Evolutionary conservation across 2,797 vertebrate species (phyloP).

Genomic region (Karalla daura): DNA sequence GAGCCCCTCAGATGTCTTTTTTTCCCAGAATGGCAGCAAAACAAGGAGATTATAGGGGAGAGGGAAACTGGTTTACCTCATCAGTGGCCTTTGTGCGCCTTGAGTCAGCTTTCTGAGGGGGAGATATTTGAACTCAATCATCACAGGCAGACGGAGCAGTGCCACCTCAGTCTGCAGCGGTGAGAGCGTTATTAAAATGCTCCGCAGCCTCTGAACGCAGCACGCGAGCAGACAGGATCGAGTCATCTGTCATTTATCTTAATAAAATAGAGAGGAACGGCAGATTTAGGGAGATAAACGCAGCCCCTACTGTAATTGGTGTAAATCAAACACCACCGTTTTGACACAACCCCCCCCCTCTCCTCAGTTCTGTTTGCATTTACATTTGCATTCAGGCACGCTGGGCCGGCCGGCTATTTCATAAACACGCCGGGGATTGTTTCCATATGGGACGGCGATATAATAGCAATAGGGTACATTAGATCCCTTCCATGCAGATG

Average conservation of each 20-base stretch:
- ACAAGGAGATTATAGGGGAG: constrained; percentile 67
- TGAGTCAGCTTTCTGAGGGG: constrained; percentile 62
- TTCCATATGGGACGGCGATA: constrained; percentile 69
- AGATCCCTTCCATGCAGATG: constrained; percentile 73
- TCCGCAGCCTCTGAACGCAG: background rate
- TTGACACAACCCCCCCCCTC: too few relatives aligned
- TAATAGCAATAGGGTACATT: constrained; percentile 61
- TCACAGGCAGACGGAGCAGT: constrained; percentile 20
- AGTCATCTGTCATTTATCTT: background rate
- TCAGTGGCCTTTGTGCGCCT: constrained; percentile 72
- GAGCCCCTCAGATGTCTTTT: constrained; percentile 36
- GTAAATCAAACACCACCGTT: background rate
- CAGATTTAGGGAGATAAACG: background rate
- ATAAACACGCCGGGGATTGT: constrained; percentile 43
- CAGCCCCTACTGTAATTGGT: background rate
- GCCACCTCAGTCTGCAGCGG: background rate
- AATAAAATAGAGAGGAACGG: background rate
- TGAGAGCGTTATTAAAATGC: background rate
- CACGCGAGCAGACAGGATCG: background rate
- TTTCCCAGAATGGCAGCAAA: constrained; percentile 62
- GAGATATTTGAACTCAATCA: constrained; percentile 61
- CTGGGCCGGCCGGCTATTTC: constrained; percentile 16
- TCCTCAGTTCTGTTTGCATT: too few relatives aligned
- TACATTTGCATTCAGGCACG: constrained; percentile 12
- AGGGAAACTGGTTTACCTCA: constrained; percentile 62